These are phyloP conservation scores for Coptodon bakossiorum DNA, from an alignment of 2,113 vertebrate genomes.

Conservation along the genomic window DNA sequence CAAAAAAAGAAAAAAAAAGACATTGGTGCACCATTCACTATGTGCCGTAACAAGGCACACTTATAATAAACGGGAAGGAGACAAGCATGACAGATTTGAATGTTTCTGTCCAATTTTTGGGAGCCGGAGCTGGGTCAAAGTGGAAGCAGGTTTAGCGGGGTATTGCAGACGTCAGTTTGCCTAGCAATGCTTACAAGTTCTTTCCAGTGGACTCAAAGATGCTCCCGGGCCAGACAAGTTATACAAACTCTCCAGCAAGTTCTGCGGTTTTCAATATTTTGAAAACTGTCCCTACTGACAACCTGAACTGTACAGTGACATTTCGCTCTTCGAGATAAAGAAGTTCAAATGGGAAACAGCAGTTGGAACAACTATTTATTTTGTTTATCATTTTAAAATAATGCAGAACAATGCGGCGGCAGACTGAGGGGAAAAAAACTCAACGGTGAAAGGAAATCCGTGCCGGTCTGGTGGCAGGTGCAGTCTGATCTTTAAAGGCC, in stretches of 20 bases:
- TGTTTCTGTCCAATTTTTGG: not conserved
- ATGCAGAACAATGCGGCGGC: not conserved
- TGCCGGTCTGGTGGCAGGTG: not conserved
- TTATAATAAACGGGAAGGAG: not conserved
- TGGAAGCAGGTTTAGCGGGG: not conserved
- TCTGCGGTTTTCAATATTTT: not conserved
- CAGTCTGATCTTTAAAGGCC: slow-evolving; percentile 32
- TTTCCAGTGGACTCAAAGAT: not conserved
- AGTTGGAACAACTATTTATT: not conserved
- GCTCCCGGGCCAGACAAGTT: not conserved
- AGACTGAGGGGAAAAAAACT: not conserved
- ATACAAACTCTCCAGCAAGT: not conserved
- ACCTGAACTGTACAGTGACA: not conserved
- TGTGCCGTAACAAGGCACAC: not conserved
- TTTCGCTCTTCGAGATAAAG: not conserved
- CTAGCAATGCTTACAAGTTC: not conserved
- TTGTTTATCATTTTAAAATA: not conserved
- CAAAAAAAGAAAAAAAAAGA: fast-evolving
- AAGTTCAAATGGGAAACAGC: not conserved
- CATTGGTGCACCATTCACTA: not conserved
- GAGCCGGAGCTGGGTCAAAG: not conserved
- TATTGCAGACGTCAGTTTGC: fast-evolving
- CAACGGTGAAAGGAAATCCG: not conserved
- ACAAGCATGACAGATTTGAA: fast-evolving
- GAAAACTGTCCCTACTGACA: not conserved